Percentiles rank a stretch among this genome's conserved stretches.
These are phyloP conservation scores for Chromis chromis DNA, from an alignment of 2,797 vertebrate species.

Conservation along the genomic window DNA sequence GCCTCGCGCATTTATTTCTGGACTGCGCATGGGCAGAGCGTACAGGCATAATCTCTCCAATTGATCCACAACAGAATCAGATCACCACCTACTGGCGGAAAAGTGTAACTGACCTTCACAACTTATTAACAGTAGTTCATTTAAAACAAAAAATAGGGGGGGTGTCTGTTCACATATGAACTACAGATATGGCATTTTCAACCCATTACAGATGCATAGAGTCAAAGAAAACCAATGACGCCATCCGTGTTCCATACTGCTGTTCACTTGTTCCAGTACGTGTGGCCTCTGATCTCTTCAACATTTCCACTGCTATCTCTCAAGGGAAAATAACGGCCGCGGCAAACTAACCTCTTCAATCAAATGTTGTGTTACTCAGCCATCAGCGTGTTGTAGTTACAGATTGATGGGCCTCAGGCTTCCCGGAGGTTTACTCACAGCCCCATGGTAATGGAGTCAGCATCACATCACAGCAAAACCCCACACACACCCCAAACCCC, in stretches of 20 bases:
- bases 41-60: too few species aligned
- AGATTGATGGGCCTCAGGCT: slow-evolving; percentile 44
- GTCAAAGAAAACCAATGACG: slow-evolving; percentile 41
- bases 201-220: slow-evolving; percentile 7
- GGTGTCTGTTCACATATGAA: too few species aligned
- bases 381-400: slow-evolving; percentile 61
- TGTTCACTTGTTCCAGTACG: slow-evolving; percentile 56
- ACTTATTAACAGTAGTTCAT: too few species aligned
- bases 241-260: slow-evolving; percentile 51
- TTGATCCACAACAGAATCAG: too few species aligned
- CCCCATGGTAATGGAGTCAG: slow-evolving; percentile 65
- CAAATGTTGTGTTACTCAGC: slow-evolving; percentile 54
- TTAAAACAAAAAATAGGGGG: too few species aligned
- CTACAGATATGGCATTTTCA: too few species aligned
- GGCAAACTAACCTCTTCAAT: slow-evolving; percentile 52
- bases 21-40: too few species aligned
- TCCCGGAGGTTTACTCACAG: slow-evolving; percentile 59
- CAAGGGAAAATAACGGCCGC: slow-evolving; percentile 38
- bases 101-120: too few species aligned
- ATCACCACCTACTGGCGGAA: too few species aligned
- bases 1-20: too few species aligned
- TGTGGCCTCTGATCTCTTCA: slow-evolving; percentile 28
- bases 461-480: slow-evolving; percentile 58
- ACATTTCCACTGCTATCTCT: slow-evolving; percentile 61
- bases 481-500: not conserved